phyloP scores from a whole-genome alignment of 2,113 vertebrate genomes.

The Hylia prasina region DNA sequence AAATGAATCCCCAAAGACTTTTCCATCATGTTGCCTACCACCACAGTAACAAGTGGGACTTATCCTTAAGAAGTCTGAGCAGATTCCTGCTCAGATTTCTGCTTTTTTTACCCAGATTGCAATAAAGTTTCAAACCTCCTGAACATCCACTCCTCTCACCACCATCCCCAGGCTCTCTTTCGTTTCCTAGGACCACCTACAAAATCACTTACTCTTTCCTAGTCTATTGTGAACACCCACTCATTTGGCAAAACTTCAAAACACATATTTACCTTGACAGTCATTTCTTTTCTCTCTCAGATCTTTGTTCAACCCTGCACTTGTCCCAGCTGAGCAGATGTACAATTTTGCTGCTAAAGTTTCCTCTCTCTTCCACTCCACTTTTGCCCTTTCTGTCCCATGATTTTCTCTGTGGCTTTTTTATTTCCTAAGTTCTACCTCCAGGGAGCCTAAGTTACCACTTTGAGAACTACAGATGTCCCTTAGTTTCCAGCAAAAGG shows the following conservation, averaged over 20 bases:
- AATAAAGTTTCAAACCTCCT: neutral
- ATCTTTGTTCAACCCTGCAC: neutral
- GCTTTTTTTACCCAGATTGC: neutral
- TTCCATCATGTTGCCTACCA: neutral
- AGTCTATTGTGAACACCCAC: neutral
- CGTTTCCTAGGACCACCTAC: constrained; percentile 7
- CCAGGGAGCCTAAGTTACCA: neutral
- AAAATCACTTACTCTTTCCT: neutral
- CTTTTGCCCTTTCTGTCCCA: neutral
- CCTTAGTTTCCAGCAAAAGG: neutral
- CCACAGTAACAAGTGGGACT: neutral
- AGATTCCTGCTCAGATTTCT: neutral
- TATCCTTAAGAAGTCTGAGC: neutral
- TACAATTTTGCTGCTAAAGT: fast-evolving
- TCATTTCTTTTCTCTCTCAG: neutral
- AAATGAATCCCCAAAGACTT: neutral
- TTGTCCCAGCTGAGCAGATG: neutral
- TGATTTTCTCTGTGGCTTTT: neutral
- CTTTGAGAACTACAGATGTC: neutral
- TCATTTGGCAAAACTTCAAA: neutral
- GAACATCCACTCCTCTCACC: neutral
- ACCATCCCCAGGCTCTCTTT: neutral
- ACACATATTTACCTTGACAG: neutral
- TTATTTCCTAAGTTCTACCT: neutral
- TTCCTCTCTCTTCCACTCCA: neutral